Percentiles rank a stretch among this genome's conserved stretches.
phyloP scores from a whole-genome alignment of 2,888 invertebrate genomes.

The Trichogramma dendrolimi region DNA sequence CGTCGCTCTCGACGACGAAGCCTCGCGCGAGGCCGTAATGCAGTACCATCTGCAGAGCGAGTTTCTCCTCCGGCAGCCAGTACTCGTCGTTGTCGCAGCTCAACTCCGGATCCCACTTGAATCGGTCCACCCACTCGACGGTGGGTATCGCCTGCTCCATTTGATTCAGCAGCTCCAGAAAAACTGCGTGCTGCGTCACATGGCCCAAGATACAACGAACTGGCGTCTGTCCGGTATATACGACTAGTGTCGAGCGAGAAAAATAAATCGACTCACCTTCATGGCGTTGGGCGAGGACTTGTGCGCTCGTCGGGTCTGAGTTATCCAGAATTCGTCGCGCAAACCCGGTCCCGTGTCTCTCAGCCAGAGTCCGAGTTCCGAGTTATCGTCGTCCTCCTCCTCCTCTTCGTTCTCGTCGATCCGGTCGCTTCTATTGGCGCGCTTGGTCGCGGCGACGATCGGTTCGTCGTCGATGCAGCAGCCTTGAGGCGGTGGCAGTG shows the following conservation, averaged over 20 bases:
- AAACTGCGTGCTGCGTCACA: constrained; percentile 35
- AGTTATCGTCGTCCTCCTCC: constrained; percentile 7
- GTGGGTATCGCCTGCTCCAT: constrained; percentile 48
- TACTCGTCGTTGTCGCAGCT: constrained; percentile 32
- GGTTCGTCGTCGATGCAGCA: constrained; percentile 1
- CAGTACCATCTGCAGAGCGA: constrained; percentile 41
- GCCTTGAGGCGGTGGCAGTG: constrained; percentile 36
- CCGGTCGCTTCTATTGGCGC: constrained; percentile 17
- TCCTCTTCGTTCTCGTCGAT: constrained; percentile 4
- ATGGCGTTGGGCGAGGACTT: constrained; percentile 37
- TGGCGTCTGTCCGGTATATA: too few species aligned
- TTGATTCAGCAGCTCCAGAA: constrained; percentile 42
- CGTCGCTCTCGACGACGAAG: constrained; percentile 29
- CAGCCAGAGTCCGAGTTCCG: constrained; percentile 33
- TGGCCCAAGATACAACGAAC: too few species aligned
- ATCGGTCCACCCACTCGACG: constrained; percentile 44
- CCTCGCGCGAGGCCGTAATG: constrained; percentile 41
- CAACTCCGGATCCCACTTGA: constrained; percentile 39
- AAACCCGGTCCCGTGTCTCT: constrained; percentile 40
- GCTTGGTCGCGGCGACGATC: not conserved
- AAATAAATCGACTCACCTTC: constrained; percentile 33
- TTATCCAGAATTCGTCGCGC: constrained; percentile 44
- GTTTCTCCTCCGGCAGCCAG: constrained; percentile 45
- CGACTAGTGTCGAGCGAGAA: not conserved
- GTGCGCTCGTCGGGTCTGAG: constrained; percentile 41